Base-by-base conservation (phyloP, 2,888 invertebrate species). In the Ctena decussata region DNA sequence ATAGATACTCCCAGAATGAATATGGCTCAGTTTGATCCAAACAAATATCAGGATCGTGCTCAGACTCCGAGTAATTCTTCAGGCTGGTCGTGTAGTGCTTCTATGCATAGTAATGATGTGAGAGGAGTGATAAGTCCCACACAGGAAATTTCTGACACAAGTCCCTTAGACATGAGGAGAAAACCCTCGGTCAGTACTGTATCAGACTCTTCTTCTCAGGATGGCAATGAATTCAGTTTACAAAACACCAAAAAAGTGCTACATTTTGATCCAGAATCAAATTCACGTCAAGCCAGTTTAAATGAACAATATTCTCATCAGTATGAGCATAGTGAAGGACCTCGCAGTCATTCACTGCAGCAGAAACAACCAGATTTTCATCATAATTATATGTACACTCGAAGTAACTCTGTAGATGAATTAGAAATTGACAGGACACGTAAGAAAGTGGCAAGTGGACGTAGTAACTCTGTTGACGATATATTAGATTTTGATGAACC, bases 1-100 rank as follows among this genome's bases (percentile, higher is more conserved):
- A 60, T 75, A 27, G 89, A 84, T 21, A 77, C 77, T 41, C 85
- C 89, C 32, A 78, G 85, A 57, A 77, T 84, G 70, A 86, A 84
- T 53, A 53, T 78, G 46, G 86, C 85, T 44, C 90, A 89, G 80
- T 92, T 93, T 88, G 92, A 93, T 82, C 93, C 93, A 8, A 72
- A 89, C 0, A 90, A 91, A 69, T 93, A 93, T 79, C 93, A 93
- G 75, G 93, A 93, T 30, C 80, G 84, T 27, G 82, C 91, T 69
- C 87, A 82, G 15, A 91, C 89, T 11, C 89, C 91, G 3, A 91
- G 81, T 79, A 90, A 85, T 57, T 91, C 92, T 0, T 92, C 92
- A n/a, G 91, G 91, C n/a, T 92, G 92, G 92, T 93, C 93, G 0
- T 89, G 89, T 85, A 91, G 91, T 78, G 85, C 87, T 35, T 92